Percentiles rank a stretch among this genome's conserved stretches.
Evolutionary conservation across 2,888 invertebrate species (phyloP).

Genomic region (Drosophila robusta): DNA sequence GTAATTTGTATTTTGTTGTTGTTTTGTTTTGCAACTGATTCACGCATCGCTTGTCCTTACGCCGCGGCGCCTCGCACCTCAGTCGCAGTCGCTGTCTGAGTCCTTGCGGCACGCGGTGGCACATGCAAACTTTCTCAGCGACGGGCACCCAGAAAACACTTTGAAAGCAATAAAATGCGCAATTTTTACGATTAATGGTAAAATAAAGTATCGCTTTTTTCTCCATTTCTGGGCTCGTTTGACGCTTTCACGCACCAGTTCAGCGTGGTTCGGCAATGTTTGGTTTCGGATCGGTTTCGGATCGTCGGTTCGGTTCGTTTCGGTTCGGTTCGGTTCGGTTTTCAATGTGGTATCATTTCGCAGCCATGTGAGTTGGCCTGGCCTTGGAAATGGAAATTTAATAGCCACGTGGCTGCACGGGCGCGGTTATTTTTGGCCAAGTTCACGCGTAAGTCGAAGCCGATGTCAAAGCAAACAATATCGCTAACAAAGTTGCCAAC

Average conservation of each 20-base stretch:
- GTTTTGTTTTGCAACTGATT: conserved; percentile 29
- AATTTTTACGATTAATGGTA: conserved; percentile 74
- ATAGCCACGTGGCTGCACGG: conserved; percentile 38
- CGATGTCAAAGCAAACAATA: conserved; percentile 47
- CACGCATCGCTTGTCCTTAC: conserved; percentile 41
- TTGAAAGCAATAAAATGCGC: conserved; percentile 69
- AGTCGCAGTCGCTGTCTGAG: neutral
- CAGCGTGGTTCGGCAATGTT: conserved; percentile 13
- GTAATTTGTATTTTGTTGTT: conserved; percentile 4
- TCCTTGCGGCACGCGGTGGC: conserved; percentile 21
- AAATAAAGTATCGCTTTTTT: conserved; percentile 63
- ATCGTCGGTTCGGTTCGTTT: neutral
- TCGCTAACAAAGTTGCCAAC: conserved; percentile 35
- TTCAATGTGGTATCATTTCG: conserved; percentile 1
- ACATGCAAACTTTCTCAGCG: conserved; percentile 61
- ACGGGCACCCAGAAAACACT: conserved; percentile 46
- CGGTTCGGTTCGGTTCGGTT: conserved; percentile 3
- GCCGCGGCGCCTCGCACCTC: conserved; percentile 20
- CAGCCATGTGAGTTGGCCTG: conserved; percentile 21
- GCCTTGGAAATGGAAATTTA: conserved; percentile 22
- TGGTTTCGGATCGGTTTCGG: conserved; percentile 15
- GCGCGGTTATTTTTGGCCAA: conserved; percentile 32
- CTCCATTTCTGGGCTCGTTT: conserved; percentile 26
- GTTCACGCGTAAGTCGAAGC: conserved; percentile 23
- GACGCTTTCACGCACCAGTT: conserved; percentile 31